Evolutionary conservation across 2,888 invertebrate species (phyloP).

Genomic region (Sminthurinus aureus): DNA sequence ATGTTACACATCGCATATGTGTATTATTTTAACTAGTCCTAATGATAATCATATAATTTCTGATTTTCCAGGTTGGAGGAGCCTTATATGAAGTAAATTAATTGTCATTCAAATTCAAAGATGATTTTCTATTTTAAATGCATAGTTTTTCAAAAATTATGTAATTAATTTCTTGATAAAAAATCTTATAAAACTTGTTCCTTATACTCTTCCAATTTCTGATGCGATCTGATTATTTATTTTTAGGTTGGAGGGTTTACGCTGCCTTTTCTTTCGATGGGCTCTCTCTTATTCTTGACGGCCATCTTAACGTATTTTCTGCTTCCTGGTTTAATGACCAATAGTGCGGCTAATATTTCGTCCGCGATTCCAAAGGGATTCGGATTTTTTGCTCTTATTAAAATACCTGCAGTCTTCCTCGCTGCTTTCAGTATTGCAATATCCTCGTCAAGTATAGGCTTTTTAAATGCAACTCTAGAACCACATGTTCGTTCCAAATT

Average conservation of each 20-base stretch:
- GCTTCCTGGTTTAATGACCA: constrained; percentile 64
- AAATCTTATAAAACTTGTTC: not conserved
- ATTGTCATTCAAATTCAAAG: no score
- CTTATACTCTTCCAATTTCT: constrained; percentile 63
- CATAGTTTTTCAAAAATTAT: no score
- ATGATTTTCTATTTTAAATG: no score
- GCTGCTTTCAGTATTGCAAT: constrained; percentile 62
- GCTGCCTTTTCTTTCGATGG: constrained; percentile 64
- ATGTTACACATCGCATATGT: no score
- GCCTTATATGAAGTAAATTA: no score
- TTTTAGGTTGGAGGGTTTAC: constrained; percentile 63
- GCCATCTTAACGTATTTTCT: constrained; percentile 61
- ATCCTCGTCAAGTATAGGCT: constrained; percentile 64
- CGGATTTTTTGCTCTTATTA: constrained; percentile 34
- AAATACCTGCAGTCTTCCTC: constrained; percentile 62
- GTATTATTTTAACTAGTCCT: no score
- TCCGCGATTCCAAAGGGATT: not conserved
- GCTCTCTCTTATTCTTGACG: constrained; percentile 62
- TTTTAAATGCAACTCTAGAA: constrained; percentile 68
- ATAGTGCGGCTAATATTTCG: constrained; percentile 62
- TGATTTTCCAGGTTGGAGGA: no score
- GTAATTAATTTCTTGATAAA: no score
- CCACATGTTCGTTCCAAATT: constrained; percentile 68
- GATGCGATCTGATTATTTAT: constrained; percentile 36
- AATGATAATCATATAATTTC: no score